Base-by-base conservation (phyloP, 2,888 invertebrate genomes). In the Trissoscelio sp. region DNA sequence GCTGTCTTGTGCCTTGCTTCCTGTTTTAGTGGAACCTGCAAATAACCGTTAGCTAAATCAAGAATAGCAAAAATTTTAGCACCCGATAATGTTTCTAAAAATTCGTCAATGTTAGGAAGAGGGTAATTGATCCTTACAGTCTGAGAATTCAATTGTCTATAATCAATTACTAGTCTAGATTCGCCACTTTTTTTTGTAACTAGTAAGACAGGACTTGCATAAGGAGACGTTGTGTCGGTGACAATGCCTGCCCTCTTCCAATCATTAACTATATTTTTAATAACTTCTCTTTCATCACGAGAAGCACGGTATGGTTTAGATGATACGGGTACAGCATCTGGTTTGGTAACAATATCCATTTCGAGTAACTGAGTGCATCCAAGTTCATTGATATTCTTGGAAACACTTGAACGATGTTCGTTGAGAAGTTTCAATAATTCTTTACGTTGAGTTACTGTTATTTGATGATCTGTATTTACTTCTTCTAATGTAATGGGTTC, bases 1-100 rank as follows among this genome's bases (percentile, higher is more conserved):
- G 80, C 83, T 1, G 79, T 85, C 53, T 62, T 83, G 11, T 34
- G 51, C 1, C 48, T 82, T 12, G 77, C 84, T 5, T 79, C 64
- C 4, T 82, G 66, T 6, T 64, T 31, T 9, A 85, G 16, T 0
- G 81, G 81, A 5, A 84, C 51, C 44, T 85, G 83, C n/a, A 85
- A 44, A 60, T 82, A 84, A 0, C 84, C 82, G 1, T 82, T 67
- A 0, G 74, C 79, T 0, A 82, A 42, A 39, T 81, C 77, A 4
- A 81, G 16, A 0, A 16, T 60, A 0, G 69, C 9, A 18, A 83
- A 83, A 1, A 84, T 37, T 0, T 20, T 70, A 12, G 81, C 69
- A 0, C 69, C 75, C 0, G 18, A 9, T 37, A 84, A 57, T 11
- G 7, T 9, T 18, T 44, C 44, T 1, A 44, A 18, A 18, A 14